These are phyloP conservation scores for Drosophila kepulauana DNA, from an alignment of 1,140 invertebrate species.

Conservation along the genomic window DNA sequence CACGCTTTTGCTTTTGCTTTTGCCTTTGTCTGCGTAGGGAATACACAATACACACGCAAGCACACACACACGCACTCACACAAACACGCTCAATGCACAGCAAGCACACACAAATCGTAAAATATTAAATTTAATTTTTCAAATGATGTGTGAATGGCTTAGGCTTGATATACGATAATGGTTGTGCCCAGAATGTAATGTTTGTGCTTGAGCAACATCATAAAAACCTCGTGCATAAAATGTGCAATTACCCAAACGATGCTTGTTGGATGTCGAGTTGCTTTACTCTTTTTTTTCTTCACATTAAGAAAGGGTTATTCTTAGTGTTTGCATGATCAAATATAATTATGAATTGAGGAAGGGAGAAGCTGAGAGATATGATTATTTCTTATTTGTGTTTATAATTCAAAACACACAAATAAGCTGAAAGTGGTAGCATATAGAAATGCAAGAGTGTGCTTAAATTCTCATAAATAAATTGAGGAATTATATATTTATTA, in stretches of 20 bases:
- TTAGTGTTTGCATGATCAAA: constrained; percentile 11
- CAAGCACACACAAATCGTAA: constrained; percentile 71
- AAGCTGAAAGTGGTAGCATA: background rate
- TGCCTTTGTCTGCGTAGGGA: constrained; percentile 37
- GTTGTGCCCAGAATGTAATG: constrained; percentile 56
- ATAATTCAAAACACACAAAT: background rate
- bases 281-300: background rate
- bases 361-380: background rate
- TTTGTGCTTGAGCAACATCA: constrained; percentile 34
- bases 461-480: too few species aligned
- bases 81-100: too few species aligned
- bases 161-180: constrained; percentile 80
- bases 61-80: background rate
- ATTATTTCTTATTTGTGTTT: background rate
- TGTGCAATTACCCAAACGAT: constrained; percentile 42
- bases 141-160: constrained; percentile 83
- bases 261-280: background rate
- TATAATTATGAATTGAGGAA: constrained; percentile 19
- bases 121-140: constrained; percentile 83
- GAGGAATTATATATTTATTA: too few species aligned
- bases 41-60: constrained; percentile 14
- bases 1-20: constrained; percentile 48
- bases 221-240: constrained; percentile 55
- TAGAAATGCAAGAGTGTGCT: too few species aligned
- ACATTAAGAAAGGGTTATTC: constrained; percentile 28